Conservation (phyloP, 2,888 invertebrate genomes). For the Thymelicus acteon region DNA sequence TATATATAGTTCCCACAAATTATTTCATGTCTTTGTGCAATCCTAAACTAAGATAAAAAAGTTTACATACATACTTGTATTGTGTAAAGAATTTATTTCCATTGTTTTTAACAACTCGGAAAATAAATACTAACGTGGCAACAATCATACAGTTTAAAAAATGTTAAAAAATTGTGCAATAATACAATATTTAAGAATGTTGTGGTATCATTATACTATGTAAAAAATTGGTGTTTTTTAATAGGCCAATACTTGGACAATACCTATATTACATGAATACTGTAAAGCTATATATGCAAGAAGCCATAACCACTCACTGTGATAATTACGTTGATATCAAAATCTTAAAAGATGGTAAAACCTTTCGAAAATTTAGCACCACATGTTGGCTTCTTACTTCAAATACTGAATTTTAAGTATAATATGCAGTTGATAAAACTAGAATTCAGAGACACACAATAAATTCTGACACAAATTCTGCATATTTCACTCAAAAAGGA, state of each 20-base stretch:
- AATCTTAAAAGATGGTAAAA: slow-evolving; percentile 78
- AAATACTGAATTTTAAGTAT: slow-evolving; percentile 56
- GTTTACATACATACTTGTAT: background rate
- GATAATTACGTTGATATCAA: slow-evolving; percentile 68
- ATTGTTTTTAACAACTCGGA: background rate
- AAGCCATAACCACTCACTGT: slow-evolving; percentile 53
- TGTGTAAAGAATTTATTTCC: background rate
- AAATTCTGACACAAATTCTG: background rate
- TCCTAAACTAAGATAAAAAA: slow-evolving; percentile 12
- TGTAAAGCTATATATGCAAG: slow-evolving; percentile 27
- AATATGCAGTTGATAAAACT: slow-evolving; percentile 37
- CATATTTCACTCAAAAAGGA: too few relatives aligned
- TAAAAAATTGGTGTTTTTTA: slow-evolving; percentile 24
- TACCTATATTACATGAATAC: slow-evolving; percentile 12
- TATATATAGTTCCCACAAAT: background rate
- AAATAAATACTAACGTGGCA: background rate
- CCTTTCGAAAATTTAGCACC: slow-evolving; percentile 83
- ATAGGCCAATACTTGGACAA: slow-evolving; percentile 24
- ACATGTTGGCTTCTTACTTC: slow-evolving; percentile 79
- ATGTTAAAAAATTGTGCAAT: slow-evolving; percentile 17
- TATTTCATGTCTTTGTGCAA: slow-evolving; percentile 21
- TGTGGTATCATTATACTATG: background rate
- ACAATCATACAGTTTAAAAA: slow-evolving; percentile 4
- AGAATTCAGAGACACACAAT: background rate
- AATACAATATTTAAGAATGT: background rate